phyloP scores from a whole-genome alignment of 1,140 invertebrate species.

The Drosophila insularis region DNA sequence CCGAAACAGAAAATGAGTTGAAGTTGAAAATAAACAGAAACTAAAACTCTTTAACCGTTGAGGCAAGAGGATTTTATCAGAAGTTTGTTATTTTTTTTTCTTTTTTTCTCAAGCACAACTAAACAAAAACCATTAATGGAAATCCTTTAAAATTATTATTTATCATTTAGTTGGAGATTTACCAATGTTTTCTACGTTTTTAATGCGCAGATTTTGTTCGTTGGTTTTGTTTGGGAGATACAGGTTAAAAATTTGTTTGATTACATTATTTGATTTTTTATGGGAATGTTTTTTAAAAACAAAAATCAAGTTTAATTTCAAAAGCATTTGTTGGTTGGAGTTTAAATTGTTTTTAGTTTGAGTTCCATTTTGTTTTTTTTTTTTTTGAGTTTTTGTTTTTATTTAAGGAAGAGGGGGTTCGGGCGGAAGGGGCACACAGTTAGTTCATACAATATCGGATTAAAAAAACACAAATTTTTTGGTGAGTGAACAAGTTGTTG shows the following conservation, averaged over 20 bases:
- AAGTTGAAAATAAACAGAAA: too few relatives aligned
- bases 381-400: slow-evolving; percentile 18
- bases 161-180: slow-evolving; percentile 50
- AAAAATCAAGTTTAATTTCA: slow-evolving; percentile 49
- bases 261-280: too few relatives aligned
- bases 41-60: too few relatives aligned
- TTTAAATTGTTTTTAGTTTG: slow-evolving; percentile 55
- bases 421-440: slow-evolving; percentile 25
- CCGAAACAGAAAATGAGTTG: too few relatives aligned
- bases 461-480: slow-evolving; percentile 35
- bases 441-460: slow-evolving; percentile 14
- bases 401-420: slow-evolving; percentile 11
- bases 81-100: background rate
- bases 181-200: slow-evolving; percentile 73
- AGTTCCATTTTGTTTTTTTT: slow-evolving; percentile 34
- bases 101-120: slow-evolving; percentile 33
- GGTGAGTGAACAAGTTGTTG: slow-evolving; percentile 44
- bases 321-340: slow-evolving; percentile 44
- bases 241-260: slow-evolving; percentile 10
- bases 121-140: slow-evolving; percentile 29
- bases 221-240: slow-evolving; percentile 31
- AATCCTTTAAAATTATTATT: slow-evolving; percentile 24
- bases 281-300: background rate
- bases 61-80: too few relatives aligned
- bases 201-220: slow-evolving; percentile 35